A percentile compares a stretch with the other conserved stretches of the same genome.
phyloP scores from a whole-genome alignment of 2,888 invertebrate species.

The Scrobipalpa atriplicella region DNA sequence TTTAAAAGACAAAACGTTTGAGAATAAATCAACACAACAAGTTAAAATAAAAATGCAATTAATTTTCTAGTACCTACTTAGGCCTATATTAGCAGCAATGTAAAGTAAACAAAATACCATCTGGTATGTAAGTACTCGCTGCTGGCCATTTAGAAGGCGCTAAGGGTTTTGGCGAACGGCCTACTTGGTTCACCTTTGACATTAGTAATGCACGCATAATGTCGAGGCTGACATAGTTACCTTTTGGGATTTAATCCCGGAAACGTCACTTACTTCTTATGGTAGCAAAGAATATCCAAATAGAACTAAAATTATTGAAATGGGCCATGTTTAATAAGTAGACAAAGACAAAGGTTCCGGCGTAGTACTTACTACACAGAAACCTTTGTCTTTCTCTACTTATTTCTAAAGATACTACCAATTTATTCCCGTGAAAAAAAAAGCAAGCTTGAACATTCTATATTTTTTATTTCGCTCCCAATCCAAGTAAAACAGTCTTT shows the following conservation, averaged over 20 bases:
- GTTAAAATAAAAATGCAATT: too few species aligned
- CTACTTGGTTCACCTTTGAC: constrained; percentile 55
- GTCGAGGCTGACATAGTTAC: constrained; percentile 44
- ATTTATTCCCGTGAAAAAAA: too few species aligned
- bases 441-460: too few species aligned
- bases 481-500: too few species aligned
- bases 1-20: too few species aligned
- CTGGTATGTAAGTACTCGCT: neutral
- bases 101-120: neutral
- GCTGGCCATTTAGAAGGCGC: constrained; percentile 2
- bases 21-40: too few species aligned
- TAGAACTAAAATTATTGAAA: constrained; percentile 52
- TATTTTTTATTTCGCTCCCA: too few species aligned
- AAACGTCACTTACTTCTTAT: constrained; percentile 38
- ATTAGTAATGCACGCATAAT: constrained; percentile 54
- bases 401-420: too few species aligned
- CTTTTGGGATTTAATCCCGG: constrained; percentile 39
- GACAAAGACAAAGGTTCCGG: too few species aligned
- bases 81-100: neutral
- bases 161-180: constrained; percentile 39
- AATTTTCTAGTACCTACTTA: too few species aligned
- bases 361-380: too few species aligned
- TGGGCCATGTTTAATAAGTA: constrained; percentile 4
- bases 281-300: constrained; percentile 45
- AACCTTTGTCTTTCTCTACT: too few species aligned